Conservation (phyloP, 1,140 invertebrate genomes). For the Bombus haemorrhoidalis region DNA sequence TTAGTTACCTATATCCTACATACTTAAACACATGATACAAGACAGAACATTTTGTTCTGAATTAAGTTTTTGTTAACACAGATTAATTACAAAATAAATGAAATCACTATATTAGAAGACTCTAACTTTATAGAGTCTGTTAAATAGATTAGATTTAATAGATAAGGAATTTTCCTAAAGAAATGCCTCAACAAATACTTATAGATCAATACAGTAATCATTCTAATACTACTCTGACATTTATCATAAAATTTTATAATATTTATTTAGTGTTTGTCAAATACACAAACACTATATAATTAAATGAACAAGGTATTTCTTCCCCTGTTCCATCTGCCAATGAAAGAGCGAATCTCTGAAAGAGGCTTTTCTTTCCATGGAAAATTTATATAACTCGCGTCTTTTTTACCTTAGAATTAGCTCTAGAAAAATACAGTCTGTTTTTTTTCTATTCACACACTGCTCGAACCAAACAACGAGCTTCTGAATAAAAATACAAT, state of each 20-base stretch:
- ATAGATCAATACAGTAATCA: no score
- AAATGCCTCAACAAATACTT: not conserved
- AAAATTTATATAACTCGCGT: conserved; percentile 11
- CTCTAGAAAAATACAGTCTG: conserved; percentile 79
- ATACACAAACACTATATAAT: not conserved
- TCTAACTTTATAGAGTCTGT: no score
- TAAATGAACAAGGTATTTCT: not conserved
- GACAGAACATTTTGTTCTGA: no score
- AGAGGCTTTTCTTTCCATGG: not conserved
- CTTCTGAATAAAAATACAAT: conserved; percentile 45
- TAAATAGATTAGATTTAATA: no score
- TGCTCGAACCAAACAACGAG: conserved; percentile 23
- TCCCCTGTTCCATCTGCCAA: conserved; percentile 4
- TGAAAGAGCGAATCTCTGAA: conserved; percentile 20
- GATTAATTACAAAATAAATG: no score
- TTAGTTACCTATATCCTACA: not conserved
- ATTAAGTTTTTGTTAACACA: no score
- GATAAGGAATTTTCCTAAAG: not conserved
- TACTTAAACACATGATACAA: no score
- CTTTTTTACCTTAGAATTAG: conserved; percentile 45
- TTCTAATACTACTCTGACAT: no score
- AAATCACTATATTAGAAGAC: no score
- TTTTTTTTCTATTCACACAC: conserved; percentile 47
- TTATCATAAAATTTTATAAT: not conserved
- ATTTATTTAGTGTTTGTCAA: not conserved